Conservation (phyloP, 2,888 invertebrate genomes). For the Metalampra italica region DNA sequence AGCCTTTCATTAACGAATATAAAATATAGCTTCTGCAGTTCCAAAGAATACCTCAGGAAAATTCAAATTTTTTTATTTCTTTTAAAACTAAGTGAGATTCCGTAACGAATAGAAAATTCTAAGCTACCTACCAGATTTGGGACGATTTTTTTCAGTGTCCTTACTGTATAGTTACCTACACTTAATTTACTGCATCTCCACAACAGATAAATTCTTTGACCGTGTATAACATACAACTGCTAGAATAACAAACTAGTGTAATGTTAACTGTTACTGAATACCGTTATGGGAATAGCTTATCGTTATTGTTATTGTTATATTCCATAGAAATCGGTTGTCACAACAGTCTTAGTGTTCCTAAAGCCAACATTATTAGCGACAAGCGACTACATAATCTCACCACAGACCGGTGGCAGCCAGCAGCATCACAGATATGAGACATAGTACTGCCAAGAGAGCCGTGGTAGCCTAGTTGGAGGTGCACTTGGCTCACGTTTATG, state of each 20-base stretch:
- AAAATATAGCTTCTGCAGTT: too few relatives aligned
- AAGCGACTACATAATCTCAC: too few relatives aligned
- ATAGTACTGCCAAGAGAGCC: too few relatives aligned
- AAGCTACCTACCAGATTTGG: too few relatives aligned
- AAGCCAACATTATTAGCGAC: not conserved
- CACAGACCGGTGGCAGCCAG: not conserved
- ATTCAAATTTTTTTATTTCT: too few relatives aligned
- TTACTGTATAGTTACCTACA: not conserved
- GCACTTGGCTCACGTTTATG: too few relatives aligned
- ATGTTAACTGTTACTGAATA: slow-evolving; percentile 6
- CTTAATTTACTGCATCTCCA: not conserved
- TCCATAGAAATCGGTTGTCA: not conserved
- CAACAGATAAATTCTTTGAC: not conserved
- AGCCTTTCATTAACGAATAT: too few relatives aligned
- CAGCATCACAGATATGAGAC: not conserved
- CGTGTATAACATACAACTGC: slow-evolving; percentile 1
- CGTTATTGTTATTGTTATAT: not conserved
- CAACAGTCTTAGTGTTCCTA: not conserved
- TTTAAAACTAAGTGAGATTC: too few relatives aligned
- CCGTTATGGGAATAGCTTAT: slow-evolving; percentile 11
- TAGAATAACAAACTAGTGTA: slow-evolving; percentile 10
- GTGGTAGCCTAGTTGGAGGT: too few relatives aligned
- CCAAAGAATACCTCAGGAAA: too few relatives aligned
- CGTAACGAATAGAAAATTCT: too few relatives aligned
- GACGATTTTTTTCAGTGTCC: not conserved